A percentile compares a stretch with the other conserved stretches of the same genome.
These are phyloP conservation scores for Venusia cambrica DNA, from an alignment of 2,888 invertebrate genomes.

Conservation along the genomic window DNA sequence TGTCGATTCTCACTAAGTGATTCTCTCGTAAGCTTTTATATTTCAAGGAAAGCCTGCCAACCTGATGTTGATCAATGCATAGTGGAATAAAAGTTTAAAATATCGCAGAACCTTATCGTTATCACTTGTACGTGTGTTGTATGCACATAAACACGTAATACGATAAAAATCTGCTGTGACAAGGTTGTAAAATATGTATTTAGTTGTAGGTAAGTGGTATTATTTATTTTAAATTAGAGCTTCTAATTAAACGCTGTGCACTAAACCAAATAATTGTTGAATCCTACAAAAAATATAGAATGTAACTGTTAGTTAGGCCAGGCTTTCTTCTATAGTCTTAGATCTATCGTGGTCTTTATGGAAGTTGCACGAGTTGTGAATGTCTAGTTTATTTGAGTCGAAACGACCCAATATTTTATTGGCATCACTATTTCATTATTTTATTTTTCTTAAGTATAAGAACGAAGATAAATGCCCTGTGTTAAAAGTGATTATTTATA, in stretches of 20 bases:
- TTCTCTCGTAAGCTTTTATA: slow-evolving; percentile 64
- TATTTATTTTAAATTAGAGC: slow-evolving; percentile 41
- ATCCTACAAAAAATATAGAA: slow-evolving; percentile 36
- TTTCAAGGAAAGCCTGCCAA: slow-evolving; percentile 62
- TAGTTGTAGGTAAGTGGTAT: too few species aligned
- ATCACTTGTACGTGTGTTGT: too few species aligned
- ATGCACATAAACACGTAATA: too few species aligned
- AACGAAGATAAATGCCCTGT: too few species aligned
- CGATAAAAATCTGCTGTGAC: too few species aligned
- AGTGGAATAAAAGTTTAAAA: slow-evolving; percentile 13
- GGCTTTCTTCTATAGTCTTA: slow-evolving; percentile 55
- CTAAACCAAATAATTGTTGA: slow-evolving; percentile 71
- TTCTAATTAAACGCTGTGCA: slow-evolving; percentile 61
- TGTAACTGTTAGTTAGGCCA: slow-evolving; percentile 42
- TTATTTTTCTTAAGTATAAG: slow-evolving; percentile 1
- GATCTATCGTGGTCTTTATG: slow-evolving; percentile 32
- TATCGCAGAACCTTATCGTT: too few species aligned
- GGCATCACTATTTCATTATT: slow-evolving; percentile 14
- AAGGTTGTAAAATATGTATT: slow-evolving; percentile 20
- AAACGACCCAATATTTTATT: slow-evolving; percentile 11
- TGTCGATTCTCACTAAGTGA: slow-evolving; percentile 72
- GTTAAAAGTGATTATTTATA: too few species aligned
- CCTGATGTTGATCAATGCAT: slow-evolving; percentile 35
- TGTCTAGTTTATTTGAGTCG: slow-evolving; percentile 24
- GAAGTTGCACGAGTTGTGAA: slow-evolving; percentile 19